phyloP scores from a whole-genome alignment of 1,140 invertebrate species.

The Popillia japonica region DNA sequence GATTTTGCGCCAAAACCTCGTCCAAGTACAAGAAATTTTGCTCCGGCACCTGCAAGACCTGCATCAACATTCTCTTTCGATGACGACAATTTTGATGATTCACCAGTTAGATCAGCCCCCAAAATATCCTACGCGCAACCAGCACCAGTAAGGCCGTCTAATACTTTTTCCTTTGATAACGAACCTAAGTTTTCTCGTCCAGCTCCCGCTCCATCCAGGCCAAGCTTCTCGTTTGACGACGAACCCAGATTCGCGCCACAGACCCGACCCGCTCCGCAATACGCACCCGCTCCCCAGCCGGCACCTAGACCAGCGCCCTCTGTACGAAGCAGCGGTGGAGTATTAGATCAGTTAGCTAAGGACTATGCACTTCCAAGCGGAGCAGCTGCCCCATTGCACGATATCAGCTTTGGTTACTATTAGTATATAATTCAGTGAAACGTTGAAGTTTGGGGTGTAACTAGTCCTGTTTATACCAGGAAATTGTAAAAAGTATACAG shows the following conservation, averaged over 20 bases:
- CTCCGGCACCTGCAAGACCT: conserved; percentile 51
- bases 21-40: conserved; percentile 47
- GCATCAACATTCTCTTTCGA: conserved; percentile 43
- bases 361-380: conserved; percentile 79
- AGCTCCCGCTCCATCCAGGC: conserved; percentile 40
- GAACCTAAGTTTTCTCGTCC: conserved; percentile 41
- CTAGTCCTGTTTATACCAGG: conserved; percentile 42
- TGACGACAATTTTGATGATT: conserved; percentile 52
- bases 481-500: conserved; percentile 14
- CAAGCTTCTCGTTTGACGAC: conserved; percentile 38
- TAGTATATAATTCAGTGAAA: conserved; percentile 44
- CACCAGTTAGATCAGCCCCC: conserved; percentile 57
- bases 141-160: conserved; percentile 43
- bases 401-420: conserved; percentile 76
- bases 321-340: conserved; percentile 65
- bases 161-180: conserved; percentile 44
- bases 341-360: conserved; percentile 80
- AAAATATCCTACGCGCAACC: conserved; percentile 53
- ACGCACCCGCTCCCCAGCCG: conserved; percentile 44
- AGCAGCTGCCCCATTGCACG: conserved; percentile 73
- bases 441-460: conserved; percentile 39
- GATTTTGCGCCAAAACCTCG: conserved; percentile 50
- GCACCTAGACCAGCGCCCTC: conserved; percentile 55
- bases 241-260: conserved; percentile 40
- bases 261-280: conserved; percentile 46